Evolutionary conservation across 2,888 invertebrate species (phyloP).

Genomic region (Pilophorus perplexus): DNA sequence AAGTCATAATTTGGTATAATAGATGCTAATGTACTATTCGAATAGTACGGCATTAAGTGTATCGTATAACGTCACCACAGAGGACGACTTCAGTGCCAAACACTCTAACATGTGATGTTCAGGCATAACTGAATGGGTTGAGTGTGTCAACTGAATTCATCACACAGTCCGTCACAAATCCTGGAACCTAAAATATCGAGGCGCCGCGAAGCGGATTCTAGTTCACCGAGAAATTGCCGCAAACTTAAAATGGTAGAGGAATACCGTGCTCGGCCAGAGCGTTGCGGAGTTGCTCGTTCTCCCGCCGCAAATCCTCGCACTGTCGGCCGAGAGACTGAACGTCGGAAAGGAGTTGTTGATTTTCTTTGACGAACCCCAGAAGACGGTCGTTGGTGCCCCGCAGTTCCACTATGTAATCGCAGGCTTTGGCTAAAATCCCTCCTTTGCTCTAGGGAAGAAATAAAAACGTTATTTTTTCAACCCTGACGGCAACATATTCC

Average conservation of each 20-base stretch:
- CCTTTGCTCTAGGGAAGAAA: constrained; percentile 78
- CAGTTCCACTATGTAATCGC: constrained; percentile 87
- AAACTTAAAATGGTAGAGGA: too few relatives aligned
- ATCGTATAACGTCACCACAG: too few relatives aligned
- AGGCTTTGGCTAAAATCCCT: constrained; percentile 91
- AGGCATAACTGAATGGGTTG: too few relatives aligned
- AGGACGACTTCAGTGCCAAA: too few relatives aligned
- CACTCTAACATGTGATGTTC: too few relatives aligned
- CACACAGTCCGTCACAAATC: too few relatives aligned
- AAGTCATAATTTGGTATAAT: too few relatives aligned
- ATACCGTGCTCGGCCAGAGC: constrained; percentile 24
- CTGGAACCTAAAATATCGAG: neutral
- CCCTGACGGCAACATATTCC: neutral
- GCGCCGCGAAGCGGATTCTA: too few relatives aligned
- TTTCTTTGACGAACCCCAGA: constrained; percentile 63
- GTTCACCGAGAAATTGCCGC: too few relatives aligned
- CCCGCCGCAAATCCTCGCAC: constrained; percentile 68
- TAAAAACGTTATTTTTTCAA: neutral
- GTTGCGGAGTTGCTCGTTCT: constrained; percentile 67
- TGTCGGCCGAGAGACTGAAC: constrained; percentile 69
- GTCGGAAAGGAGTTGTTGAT: constrained; percentile 69
- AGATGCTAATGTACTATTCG: too few relatives aligned
- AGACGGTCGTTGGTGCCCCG: constrained; percentile 73
- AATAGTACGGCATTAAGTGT: too few relatives aligned
- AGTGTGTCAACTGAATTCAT: too few relatives aligned